These are phyloP conservation scores for Bembecia ichneumoniformis DNA, from an alignment of 2,888 invertebrate genomes.

Conservation along the genomic window DNA sequence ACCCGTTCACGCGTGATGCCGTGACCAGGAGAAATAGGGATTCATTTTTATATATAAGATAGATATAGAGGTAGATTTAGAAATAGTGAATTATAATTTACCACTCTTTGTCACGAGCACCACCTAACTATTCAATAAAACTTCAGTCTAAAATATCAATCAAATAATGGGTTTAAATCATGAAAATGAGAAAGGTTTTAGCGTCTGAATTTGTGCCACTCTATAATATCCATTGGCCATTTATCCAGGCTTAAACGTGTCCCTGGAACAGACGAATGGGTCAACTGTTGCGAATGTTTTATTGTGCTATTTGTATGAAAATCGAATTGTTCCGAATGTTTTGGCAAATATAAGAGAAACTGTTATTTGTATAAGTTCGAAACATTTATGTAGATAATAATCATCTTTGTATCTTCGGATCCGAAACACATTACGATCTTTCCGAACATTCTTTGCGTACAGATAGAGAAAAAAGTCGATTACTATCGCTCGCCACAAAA, in stretches of 20 bases:
- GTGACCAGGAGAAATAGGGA: too few relatives aligned
- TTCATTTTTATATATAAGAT: too few relatives aligned
- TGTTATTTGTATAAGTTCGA: slow-evolving; percentile 31
- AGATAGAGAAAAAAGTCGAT: slow-evolving; percentile 63
- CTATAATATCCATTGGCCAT: slow-evolving; percentile 36
- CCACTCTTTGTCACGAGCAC: too few relatives aligned
- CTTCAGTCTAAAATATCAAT: too few relatives aligned
- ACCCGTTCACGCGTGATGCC: too few relatives aligned
- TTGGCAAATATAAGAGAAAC: slow-evolving; percentile 26
- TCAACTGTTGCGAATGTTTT: slow-evolving; percentile 47
- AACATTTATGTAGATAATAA: slow-evolving; percentile 48
- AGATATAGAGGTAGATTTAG: too few relatives aligned
- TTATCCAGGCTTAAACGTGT: slow-evolving; percentile 34
- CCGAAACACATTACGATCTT: slow-evolving; percentile 43
- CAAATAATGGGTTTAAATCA: background rate
- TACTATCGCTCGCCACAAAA: slow-evolving; percentile 64
- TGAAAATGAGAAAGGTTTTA: background rate
- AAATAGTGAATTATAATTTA: too few relatives aligned
- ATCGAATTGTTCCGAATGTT: slow-evolving; percentile 25
- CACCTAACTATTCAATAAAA: too few relatives aligned
- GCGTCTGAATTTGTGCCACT: slow-evolving; percentile 14
- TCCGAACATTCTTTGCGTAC: slow-evolving; percentile 28
- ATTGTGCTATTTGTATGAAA: slow-evolving; percentile 25
- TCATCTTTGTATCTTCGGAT: slow-evolving; percentile 43
- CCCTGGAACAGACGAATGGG: slow-evolving; percentile 31